phyloP scores from a whole-genome alignment of 2,113 vertebrate species.

The Lepisosteus oculatus region DNA sequence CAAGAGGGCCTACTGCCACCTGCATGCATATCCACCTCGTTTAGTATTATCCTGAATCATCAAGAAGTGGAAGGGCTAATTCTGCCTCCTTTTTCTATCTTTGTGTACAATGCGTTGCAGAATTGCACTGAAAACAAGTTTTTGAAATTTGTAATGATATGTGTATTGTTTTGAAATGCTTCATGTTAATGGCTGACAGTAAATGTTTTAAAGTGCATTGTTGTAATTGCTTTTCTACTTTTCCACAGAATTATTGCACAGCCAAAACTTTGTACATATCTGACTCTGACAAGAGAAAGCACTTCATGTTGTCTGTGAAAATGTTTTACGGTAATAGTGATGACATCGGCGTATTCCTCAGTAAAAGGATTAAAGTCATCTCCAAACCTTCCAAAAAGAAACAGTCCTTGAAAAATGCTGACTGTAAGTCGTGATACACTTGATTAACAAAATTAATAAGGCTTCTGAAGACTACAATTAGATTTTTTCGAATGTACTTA shows the following conservation, averaged over 20 bases:
- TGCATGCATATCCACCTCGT: no score
- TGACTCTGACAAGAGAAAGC: conserved; percentile 98
- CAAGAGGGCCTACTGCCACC: no score
- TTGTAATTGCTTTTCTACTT: background rate
- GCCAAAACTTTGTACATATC: conserved; percentile 99
- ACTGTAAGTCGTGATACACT: conserved; percentile 76
- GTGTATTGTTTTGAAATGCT: no score
- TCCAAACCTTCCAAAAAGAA: conserved; percentile 99
- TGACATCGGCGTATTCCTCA: conserved; percentile 98
- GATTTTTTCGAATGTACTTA: background rate
- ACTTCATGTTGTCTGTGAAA: conserved; percentile 99
- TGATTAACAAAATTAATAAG: background rate
- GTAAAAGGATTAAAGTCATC: conserved; percentile 99
- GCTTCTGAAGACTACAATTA: background rate
- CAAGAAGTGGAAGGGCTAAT: no score
- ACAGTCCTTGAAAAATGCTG: conserved; percentile 97
- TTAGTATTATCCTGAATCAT: no score
- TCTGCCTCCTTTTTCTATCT: no score
- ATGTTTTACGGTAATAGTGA: conserved; percentile 99
- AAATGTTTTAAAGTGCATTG: no score
- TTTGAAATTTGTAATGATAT: no score
- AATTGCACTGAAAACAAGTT: no score
- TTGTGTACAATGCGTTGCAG: no score
- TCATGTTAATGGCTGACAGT: no score
- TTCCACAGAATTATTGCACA: conserved; percentile 95